phyloP scores from a whole-genome alignment of 2,113 vertebrate species.

The Podiceps cristatus region DNA sequence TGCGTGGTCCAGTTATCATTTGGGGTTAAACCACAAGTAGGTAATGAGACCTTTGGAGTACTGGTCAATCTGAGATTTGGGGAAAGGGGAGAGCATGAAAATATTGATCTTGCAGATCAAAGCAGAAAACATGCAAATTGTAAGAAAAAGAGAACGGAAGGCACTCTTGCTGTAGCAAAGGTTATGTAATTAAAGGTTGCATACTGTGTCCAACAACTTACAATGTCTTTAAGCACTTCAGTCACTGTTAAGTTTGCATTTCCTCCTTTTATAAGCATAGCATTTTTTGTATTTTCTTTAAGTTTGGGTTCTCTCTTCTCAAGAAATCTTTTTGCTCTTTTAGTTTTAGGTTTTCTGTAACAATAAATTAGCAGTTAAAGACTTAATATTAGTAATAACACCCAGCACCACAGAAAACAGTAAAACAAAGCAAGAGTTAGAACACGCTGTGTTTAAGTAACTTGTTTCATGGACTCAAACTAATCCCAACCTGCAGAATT shows the following conservation, averaged over 20 bases:
- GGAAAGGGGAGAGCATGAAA: neutral
- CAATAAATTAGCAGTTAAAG: constrained; percentile 9
- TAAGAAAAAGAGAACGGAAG: neutral
- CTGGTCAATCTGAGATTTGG: neutral
- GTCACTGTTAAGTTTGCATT: constrained; percentile 87
- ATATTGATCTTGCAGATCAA: neutral
- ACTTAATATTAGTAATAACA: neutral
- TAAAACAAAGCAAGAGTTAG: neutral
- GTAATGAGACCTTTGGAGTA: neutral
- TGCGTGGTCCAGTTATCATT: too few relatives aligned
- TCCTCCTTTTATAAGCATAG: constrained; percentile 95
- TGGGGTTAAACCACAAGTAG: neutral
- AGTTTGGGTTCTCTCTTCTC: constrained; percentile 89
- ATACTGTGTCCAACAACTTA: constrained; percentile 58
- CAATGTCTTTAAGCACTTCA: constrained; percentile 89
- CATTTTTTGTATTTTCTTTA: constrained; percentile 87
- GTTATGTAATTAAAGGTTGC: neutral
- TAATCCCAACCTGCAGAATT: neutral
- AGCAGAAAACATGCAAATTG: neutral
- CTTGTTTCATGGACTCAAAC: neutral
- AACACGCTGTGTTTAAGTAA: neutral
- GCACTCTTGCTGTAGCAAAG: neutral
- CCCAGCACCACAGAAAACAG: rapidly evolving
- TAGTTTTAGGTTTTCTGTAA: constrained; percentile 92
- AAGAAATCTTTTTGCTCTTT: constrained; percentile 92